Conservation (phyloP, 2,888 invertebrate species). For the Morinoia aosen region DNA sequence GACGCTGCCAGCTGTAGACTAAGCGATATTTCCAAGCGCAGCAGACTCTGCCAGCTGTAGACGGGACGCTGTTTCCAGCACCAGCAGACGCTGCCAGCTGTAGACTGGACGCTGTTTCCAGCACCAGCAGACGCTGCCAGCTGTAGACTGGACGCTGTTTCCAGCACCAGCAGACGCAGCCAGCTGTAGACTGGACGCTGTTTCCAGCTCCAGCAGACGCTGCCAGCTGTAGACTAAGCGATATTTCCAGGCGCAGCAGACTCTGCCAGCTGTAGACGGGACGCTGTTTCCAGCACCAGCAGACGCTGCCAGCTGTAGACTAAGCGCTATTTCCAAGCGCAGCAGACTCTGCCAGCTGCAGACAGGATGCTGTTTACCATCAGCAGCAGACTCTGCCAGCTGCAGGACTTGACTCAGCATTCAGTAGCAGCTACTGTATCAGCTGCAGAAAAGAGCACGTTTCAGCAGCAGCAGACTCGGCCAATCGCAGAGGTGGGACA, state of each 20-base stretch:
- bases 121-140: not conserved
- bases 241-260: not conserved
- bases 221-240: not conserved
- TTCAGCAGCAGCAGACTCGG: too few relatives aligned
- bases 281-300: not conserved
- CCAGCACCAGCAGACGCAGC: not conserved
- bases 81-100: not conserved
- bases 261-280: not conserved
- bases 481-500: too few relatives aligned
- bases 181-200: not conserved
- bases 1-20: not conserved
- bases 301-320: not conserved
- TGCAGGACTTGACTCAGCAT: too few relatives aligned
- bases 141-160: not conserved
- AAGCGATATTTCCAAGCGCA: not conserved
- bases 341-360: not conserved
- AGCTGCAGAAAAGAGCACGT: too few relatives aligned
- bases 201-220: not conserved
- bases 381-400: too few relatives aligned
- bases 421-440: too few relatives aligned
- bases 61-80: not conserved
- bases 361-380: not conserved
- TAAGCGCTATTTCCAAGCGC: not conserved
- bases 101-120: not conserved
- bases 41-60: not conserved